A percentile compares a stretch with the other conserved stretches of the same genome.
phyloP scores from a whole-genome alignment of 2,888 invertebrate genomes.

The Didymodactylos carnosus region DNA sequence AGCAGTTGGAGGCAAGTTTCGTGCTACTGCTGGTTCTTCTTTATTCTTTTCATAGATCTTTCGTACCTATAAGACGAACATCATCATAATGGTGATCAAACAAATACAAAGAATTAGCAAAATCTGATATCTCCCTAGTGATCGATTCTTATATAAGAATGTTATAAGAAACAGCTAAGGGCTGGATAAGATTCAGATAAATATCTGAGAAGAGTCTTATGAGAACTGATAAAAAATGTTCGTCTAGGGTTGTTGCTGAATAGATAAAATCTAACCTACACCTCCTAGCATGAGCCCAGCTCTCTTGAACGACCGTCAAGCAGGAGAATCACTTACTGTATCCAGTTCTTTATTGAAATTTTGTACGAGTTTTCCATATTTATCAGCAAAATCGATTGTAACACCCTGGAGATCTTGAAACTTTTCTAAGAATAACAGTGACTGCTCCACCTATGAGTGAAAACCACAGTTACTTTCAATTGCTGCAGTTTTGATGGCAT shows the following conservation, averaged over 20 bases:
- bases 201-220: too few relatives aligned
- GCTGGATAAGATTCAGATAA: too few relatives aligned
- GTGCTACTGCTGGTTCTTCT: constrained; percentile 65
- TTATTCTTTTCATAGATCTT: constrained; percentile 62
- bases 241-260: too few relatives aligned
- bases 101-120: too few relatives aligned
- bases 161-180: too few relatives aligned
- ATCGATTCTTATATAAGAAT: too few relatives aligned
- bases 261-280: too few relatives aligned
- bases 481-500: neutral
- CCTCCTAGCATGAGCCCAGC: too few relatives aligned
- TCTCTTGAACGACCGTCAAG: neutral
- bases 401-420: constrained; percentile 31
- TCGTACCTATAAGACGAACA: constrained; percentile 27
- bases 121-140: too few relatives aligned
- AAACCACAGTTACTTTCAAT: neutral
- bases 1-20: constrained; percentile 73
- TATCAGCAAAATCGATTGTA: constrained; percentile 32
- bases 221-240: too few relatives aligned
- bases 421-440: constrained; percentile 28
- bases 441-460: constrained; percentile 29
- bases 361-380: constrained; percentile 32
- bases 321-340: constrained; percentile 45
- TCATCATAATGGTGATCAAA: too few relatives aligned
- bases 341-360: constrained; percentile 59